Conservation (phyloP, 2,113 vertebrate genomes). For the Zosterops japonicus region DNA sequence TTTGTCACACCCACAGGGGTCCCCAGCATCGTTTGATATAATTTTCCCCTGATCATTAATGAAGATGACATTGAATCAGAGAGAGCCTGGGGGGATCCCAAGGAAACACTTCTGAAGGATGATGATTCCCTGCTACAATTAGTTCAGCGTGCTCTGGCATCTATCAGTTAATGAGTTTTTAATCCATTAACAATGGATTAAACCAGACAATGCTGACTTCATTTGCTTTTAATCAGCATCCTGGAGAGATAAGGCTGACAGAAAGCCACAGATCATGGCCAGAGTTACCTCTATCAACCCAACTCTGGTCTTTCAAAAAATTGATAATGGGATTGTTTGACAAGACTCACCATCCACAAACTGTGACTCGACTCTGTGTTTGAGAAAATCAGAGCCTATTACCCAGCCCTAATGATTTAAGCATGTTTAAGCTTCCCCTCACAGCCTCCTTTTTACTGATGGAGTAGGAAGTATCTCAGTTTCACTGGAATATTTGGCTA, state of each 20-base stretch:
- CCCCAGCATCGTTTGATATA: not conserved
- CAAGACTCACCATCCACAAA: not conserved
- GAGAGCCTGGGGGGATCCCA: not conserved
- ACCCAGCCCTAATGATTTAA: conserved; percentile 32
- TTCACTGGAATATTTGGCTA: not conserved
- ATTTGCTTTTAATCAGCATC: not conserved
- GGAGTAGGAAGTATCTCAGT: not conserved
- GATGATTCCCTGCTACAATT: not conserved
- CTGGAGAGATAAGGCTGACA: not conserved
- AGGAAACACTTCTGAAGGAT: conserved; percentile 34
- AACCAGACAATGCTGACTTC: not conserved
- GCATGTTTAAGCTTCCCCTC: not conserved
- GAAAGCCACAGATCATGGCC: not conserved
- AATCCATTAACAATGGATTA: conserved; percentile 35
- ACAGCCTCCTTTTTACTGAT: not conserved
- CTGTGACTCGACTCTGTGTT: fast-evolving
- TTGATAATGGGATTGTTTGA: not conserved
- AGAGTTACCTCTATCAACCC: not conserved
- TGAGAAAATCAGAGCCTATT: not conserved
- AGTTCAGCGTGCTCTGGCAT: not conserved
- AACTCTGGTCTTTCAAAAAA: not conserved
- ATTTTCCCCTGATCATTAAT: not conserved
- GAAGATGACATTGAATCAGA: not conserved
- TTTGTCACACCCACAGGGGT: not conserved
- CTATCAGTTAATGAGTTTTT: conserved; percentile 52